phyloP scores from a whole-genome alignment of 2,113 vertebrate genomes.

The Corydoras sp. region DNA sequence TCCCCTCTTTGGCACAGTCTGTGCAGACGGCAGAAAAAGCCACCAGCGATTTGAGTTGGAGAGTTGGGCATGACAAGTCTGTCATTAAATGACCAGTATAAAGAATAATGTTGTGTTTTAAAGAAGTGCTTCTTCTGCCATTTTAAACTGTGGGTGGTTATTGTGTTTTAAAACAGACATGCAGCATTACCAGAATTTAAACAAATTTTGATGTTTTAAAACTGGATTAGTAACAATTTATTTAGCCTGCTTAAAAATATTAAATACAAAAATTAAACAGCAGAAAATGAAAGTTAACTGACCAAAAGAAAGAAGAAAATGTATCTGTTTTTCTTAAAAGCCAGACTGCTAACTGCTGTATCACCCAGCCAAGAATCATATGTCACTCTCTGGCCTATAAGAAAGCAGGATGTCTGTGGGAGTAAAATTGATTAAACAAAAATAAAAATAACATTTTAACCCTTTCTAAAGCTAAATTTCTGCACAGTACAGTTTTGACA shows the following conservation, averaged over 20 bases:
- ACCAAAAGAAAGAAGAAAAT: background rate
- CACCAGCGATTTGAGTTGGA: background rate
- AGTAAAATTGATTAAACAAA: constrained; percentile 9
- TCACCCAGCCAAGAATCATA: background rate
- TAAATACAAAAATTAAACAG: background rate
- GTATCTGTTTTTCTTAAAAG: background rate
- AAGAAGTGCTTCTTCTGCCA: background rate
- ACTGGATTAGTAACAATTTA: no score
- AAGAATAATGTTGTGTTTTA: background rate
- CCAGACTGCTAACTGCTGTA: background rate
- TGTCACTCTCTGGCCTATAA: background rate
- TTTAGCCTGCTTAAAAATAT: no score
- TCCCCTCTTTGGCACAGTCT: background rate
- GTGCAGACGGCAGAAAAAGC: background rate
- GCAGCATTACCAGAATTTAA: no score
- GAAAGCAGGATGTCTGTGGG: background rate
- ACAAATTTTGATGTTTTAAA: no score
- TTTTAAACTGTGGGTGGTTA: background rate
- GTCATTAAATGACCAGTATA: background rate
- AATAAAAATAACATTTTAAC: background rate
- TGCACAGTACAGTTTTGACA: constrained; percentile 11
- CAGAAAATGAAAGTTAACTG: background rate
- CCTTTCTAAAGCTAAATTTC: constrained; percentile 22
- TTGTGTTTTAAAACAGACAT: background rate
- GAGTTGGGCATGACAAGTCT: background rate